Conservation (phyloP, 1,140 invertebrate species). For the Tetramorium alpestre region DNA sequence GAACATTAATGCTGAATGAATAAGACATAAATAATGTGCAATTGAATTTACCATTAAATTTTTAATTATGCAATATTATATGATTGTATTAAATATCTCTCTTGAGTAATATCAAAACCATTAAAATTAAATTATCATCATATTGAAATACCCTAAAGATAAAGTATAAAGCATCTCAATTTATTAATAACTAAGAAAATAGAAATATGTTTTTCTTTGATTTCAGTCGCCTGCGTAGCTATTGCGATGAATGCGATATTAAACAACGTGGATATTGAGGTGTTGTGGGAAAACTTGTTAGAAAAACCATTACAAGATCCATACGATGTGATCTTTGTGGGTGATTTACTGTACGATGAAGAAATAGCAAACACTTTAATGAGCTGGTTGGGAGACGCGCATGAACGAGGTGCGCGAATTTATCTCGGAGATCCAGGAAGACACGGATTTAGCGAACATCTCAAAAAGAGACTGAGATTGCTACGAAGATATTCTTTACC, state of each 20-base stretch:
- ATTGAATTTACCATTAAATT: neutral
- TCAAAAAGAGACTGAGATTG: slow-evolving; percentile 65
- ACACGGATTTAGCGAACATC: slow-evolving; percentile 74
- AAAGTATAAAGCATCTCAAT: neutral
- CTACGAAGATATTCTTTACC: slow-evolving; percentile 74
- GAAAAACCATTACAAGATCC: slow-evolving; percentile 52
- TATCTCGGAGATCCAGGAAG: slow-evolving; percentile 82
- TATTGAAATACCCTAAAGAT: neutral
- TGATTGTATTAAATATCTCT: neutral
- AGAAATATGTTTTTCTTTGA: slow-evolving; percentile 7
- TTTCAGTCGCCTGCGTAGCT: slow-evolving; percentile 82
- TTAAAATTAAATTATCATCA: neutral
- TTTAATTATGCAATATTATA: neutral
- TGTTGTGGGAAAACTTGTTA: slow-evolving; percentile 82
- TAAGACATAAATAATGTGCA: neutral
- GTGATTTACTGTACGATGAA: slow-evolving; percentile 87
- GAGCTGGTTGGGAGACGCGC: slow-evolving; percentile 82
- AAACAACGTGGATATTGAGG: slow-evolving; percentile 82
- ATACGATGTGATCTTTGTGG: slow-evolving; percentile 86
- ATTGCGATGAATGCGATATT: slow-evolving; percentile 84
- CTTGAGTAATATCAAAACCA: neutral
- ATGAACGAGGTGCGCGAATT: slow-evolving; percentile 77
- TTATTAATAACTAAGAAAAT: neutral
- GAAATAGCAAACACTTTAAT: slow-evolving; percentile 83
- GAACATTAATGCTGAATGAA: neutral